phyloP scores from a whole-genome alignment of 2,113 vertebrate species.

The Centropus bengalensis region DNA sequence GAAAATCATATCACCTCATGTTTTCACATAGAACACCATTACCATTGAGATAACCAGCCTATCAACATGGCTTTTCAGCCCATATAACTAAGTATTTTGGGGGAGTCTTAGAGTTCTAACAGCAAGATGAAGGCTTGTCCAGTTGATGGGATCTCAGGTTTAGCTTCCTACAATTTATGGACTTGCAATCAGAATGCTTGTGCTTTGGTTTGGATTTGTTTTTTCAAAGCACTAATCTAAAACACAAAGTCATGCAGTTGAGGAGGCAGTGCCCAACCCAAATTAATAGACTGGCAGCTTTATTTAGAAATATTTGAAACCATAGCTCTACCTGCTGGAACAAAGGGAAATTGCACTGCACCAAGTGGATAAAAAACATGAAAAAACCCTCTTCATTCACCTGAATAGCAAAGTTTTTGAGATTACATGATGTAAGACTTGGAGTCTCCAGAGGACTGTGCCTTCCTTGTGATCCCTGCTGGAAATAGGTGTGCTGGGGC shows the following conservation, averaged over 20 bases:
- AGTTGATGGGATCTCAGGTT: not conserved
- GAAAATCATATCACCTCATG: not conserved
- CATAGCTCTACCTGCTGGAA: conserved; percentile 46
- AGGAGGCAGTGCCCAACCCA: not conserved
- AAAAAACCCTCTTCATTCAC: not conserved
- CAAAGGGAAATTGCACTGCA: not conserved
- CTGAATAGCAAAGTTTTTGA: not conserved
- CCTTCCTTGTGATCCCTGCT: not conserved
- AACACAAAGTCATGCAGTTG: not conserved
- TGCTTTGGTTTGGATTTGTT: not conserved
- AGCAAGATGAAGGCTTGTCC: not conserved
- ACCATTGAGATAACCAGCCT: not conserved
- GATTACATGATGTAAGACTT: fast-evolving
- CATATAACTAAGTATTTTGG: not conserved
- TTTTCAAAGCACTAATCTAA: not conserved
- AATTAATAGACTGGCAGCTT: not conserved
- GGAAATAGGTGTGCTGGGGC: not conserved
- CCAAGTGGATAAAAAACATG: not conserved
- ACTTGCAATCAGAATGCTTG: not conserved
- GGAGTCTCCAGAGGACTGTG: not conserved
- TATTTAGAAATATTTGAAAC: not conserved
- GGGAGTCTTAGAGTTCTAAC: not conserved
- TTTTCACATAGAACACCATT: not conserved
- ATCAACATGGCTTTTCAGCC: not conserved
- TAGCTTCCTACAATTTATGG: not conserved